Percentiles rank a stretch among this genome's conserved stretches.
Conservation (phyloP, 2,113 vertebrate genomes). For the Colaptes auratus region DNA sequence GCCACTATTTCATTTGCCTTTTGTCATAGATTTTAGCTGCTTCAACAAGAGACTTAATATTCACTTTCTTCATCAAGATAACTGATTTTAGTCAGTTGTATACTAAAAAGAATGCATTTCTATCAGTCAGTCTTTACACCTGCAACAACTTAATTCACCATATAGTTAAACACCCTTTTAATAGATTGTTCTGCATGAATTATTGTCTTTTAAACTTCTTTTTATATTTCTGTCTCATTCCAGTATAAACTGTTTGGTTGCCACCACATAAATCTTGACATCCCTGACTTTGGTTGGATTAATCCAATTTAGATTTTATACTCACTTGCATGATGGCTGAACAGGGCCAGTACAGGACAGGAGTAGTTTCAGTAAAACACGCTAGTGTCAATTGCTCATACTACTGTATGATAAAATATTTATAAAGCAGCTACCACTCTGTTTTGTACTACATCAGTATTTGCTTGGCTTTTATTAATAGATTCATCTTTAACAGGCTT, state of each 20-base stretch:
- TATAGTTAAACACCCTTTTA: not conserved
- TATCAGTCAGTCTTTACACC: not conserved
- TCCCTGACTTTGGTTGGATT: not conserved
- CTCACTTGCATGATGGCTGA: not conserved
- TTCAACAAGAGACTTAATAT: not conserved
- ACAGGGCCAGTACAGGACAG: not conserved
- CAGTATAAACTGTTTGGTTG: not conserved
- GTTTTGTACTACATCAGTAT: not conserved
- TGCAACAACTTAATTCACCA: not conserved
- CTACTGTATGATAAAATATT: constrained; percentile 11
- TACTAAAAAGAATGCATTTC: not conserved
- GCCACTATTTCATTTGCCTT: not conserved
- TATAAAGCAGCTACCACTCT: not conserved
- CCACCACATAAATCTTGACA: not conserved
- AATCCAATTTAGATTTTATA: not conserved
- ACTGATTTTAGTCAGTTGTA: not conserved
- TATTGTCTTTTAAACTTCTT: not conserved
- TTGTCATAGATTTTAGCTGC: not conserved
- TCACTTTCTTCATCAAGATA: not conserved
- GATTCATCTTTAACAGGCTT: constrained; percentile 21
- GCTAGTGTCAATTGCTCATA: not conserved
- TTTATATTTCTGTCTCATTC: not conserved
- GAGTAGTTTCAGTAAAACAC: not conserved
- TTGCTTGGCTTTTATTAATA: constrained; percentile 7
- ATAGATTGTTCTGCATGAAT: not conserved